These are phyloP conservation scores for Eupithecia inturbata DNA, from an alignment of 2,888 invertebrate genomes.

Conservation along the genomic window DNA sequence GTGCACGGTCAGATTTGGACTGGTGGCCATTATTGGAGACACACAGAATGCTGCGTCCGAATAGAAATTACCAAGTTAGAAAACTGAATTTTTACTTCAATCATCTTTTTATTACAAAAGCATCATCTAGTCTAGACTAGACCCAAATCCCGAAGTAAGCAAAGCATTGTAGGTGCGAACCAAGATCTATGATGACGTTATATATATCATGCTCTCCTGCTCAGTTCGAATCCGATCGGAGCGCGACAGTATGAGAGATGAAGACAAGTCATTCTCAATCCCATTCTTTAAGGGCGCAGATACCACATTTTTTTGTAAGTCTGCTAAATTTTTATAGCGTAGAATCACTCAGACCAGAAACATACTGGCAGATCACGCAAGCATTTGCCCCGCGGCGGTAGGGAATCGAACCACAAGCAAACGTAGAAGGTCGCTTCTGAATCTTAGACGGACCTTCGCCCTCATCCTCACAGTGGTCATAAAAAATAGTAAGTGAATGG, in stretches of 20 bases:
- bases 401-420: not conserved
- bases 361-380: not conserved
- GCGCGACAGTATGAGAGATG: too few relatives aligned
- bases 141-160: not conserved
- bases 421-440: not conserved
- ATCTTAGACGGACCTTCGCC: not conserved
- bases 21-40: conserved; percentile 87
- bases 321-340: too few relatives aligned
- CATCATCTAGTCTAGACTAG: not conserved
- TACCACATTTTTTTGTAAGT: too few relatives aligned
- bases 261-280: too few relatives aligned
- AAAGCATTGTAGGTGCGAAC: too few relatives aligned
- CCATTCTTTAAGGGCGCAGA: too few relatives aligned
- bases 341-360: too few relatives aligned
- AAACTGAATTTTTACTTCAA: not conserved
- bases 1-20: conserved; percentile 87
- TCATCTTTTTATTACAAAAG: not conserved
- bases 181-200: too few relatives aligned
- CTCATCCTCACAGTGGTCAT: not conserved
- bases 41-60: conserved; percentile 89
- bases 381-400: not conserved
- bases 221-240: too few relatives aligned
- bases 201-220: too few relatives aligned
- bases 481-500: not conserved
- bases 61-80: conserved; percentile 14